These are phyloP conservation scores for Ephydatia muelleri DNA, from an alignment of 37 sponge, comb jelly and placozoan species.

Conservation along the genomic window DNA sequence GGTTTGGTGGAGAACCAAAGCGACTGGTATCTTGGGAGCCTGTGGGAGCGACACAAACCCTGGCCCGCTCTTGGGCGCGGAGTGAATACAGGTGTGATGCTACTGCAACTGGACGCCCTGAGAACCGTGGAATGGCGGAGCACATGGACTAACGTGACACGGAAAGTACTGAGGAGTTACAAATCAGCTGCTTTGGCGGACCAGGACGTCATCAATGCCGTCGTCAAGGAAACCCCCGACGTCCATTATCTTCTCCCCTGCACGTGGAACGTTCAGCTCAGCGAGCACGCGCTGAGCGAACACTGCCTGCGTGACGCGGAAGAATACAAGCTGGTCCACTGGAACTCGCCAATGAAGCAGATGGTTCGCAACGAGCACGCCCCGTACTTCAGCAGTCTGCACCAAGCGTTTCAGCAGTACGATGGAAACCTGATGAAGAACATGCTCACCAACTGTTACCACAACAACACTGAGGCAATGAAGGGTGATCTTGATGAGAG, in stretches of 20 bases:
- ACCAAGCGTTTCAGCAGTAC: conserved; percentile 48
- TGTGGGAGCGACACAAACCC: conserved; percentile 78
- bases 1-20: conserved; percentile 90
- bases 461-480: background rate
- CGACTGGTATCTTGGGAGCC: conserved; percentile 84
- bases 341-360: conserved; percentile 87
- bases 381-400: conserved; percentile 52
- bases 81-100: conserved; percentile 89
- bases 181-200: conserved; percentile 66
- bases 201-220: conserved; percentile 89
- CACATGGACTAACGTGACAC: conserved; percentile 63
- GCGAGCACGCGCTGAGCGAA: conserved; percentile 76
- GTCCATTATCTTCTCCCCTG: conserved; percentile 66
- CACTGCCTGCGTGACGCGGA: conserved; percentile 31
- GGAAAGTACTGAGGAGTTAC: conserved; percentile 6
- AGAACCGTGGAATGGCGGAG: conserved; percentile 50
- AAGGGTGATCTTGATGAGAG: background rate
- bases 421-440: conserved; percentile 44
- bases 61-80: conserved; percentile 90
- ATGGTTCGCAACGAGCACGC: conserved; percentile 60
- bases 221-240: conserved; percentile 52
- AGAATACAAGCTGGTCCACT: conserved; percentile 76
- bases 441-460: conserved; percentile 12
- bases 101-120: conserved; percentile 67
- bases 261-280: conserved; percentile 85